A percentile compares a stretch with the other conserved stretches of the same genome.
phyloP scores from a whole-genome alignment of 2,113 vertebrate genomes.

The Tor tambroides region DNA sequence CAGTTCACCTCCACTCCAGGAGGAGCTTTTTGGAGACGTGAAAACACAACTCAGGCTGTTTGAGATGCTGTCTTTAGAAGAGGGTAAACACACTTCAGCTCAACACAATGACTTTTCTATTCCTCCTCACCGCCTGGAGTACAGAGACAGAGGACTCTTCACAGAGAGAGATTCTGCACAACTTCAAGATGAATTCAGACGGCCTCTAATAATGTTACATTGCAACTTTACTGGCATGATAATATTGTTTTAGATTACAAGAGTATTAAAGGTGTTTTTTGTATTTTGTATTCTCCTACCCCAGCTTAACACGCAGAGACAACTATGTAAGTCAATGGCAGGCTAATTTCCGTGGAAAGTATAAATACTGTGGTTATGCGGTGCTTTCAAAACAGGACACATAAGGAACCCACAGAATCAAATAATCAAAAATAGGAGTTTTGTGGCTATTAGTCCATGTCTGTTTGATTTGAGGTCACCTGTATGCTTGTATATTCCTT shows the following conservation, averaged over 20 bases:
- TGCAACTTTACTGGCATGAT: neutral
- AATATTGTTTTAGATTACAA: neutral
- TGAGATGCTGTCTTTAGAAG: conserved; percentile 20
- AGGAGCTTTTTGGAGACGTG: neutral
- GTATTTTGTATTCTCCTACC: neutral
- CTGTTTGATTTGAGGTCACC: neutral
- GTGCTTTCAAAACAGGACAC: neutral
- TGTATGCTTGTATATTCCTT: neutral
- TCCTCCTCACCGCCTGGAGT: neutral
- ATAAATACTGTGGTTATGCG: neutral
- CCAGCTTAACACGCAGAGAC: neutral
- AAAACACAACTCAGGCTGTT: neutral
- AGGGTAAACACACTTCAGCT: conserved; percentile 26
- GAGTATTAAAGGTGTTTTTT: neutral
- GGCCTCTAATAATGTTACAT: neutral
- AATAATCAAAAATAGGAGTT: neutral
- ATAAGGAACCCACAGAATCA: neutral
- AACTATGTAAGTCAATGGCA: neutral
- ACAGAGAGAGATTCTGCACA: neutral
- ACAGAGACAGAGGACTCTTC: neutral
- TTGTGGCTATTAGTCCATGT: neutral
- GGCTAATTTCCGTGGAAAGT: neutral
- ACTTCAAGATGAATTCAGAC: neutral
- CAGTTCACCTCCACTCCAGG: neutral
- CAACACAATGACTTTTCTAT: conserved; percentile 8